These are phyloP conservation scores for Hydrochoerus hydrochaeris DNA, from an alignment of 2,113 vertebrate species.

Conservation along the genomic window DNA sequence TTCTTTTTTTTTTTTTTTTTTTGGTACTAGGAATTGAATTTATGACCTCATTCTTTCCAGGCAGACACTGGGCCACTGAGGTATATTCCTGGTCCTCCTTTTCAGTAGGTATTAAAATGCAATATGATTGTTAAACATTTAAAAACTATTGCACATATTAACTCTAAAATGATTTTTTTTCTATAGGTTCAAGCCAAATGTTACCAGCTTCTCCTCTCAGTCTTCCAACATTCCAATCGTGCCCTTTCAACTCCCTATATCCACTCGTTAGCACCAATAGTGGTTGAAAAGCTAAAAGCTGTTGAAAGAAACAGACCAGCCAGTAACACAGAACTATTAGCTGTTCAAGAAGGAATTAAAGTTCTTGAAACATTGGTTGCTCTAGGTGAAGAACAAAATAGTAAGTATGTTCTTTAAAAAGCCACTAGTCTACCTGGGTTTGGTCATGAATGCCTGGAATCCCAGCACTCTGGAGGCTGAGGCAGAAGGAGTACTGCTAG, in stretches of 20 bases:
- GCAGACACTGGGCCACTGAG: too few relatives aligned
- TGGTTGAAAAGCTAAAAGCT: conserved; percentile 97
- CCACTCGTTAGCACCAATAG: conserved; percentile 94
- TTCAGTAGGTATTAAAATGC: too few relatives aligned
- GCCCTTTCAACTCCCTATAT: conserved; percentile 97
- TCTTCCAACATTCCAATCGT: conserved; percentile 96
- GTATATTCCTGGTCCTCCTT: too few relatives aligned
- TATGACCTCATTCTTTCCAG: too few relatives aligned
- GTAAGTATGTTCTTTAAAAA: conserved; percentile 89
- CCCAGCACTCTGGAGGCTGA: background rate
- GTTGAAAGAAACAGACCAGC: conserved; percentile 92
- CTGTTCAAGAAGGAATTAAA: conserved; percentile 96
- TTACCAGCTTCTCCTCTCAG: conserved; percentile 97
- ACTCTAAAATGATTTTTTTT: conserved; percentile 77
- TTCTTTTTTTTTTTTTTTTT: too few relatives aligned
- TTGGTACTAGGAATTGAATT: too few relatives aligned
- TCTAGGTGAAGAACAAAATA: conserved; percentile 96
- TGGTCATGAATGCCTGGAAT: background rate
- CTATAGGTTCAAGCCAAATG: conserved; percentile 96
- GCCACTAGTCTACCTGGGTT: background rate
- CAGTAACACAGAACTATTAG: conserved; percentile 92
- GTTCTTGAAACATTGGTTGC: conserved; percentile 96
- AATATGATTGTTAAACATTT: conserved; percentile 37
- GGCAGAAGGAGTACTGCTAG: background rate
- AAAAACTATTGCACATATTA: conserved; percentile 59